Conservation (phyloP, 2,797 vertebrate genomes). For the Chrysocyon brachyurus region DNA sequence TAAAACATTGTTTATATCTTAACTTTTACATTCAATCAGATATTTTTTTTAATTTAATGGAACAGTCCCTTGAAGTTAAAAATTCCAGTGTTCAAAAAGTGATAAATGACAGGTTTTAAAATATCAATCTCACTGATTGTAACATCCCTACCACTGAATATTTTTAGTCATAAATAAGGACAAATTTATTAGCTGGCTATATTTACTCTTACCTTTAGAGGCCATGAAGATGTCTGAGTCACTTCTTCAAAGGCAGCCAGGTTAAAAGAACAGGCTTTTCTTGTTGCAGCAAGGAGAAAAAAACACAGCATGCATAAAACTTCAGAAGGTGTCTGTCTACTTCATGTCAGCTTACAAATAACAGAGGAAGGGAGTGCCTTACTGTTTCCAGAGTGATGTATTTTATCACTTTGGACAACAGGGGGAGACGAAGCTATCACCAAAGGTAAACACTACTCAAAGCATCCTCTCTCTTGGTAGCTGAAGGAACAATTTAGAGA, state of each 20-base stretch:
- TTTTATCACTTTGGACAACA: slow-evolving; percentile 83
- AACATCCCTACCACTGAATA: background rate
- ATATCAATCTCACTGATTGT: background rate
- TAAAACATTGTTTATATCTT: background rate
- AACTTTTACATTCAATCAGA: slow-evolving; percentile 12
- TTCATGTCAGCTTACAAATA: slow-evolving; percentile 82
- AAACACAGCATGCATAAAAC: slow-evolving; percentile 86
- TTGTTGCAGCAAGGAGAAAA: slow-evolving; percentile 81
- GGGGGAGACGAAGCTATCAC: slow-evolving; percentile 82
- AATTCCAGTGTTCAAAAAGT: background rate
- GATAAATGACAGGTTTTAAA: slow-evolving; percentile 7
- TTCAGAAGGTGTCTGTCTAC: slow-evolving; percentile 85
- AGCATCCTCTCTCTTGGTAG: background rate
- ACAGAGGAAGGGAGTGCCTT: slow-evolving; percentile 70
- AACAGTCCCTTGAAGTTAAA: slow-evolving; percentile 37
- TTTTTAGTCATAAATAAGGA: slow-evolving; percentile 16
- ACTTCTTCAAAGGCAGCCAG: slow-evolving; percentile 88
- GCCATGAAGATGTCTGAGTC: slow-evolving; percentile 89
- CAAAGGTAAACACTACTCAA: slow-evolving; percentile 64
- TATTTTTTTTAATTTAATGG: background rate
- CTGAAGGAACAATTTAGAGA: slow-evolving; percentile 22
- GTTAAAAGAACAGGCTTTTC: slow-evolving; percentile 88
- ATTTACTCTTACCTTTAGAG: slow-evolving; percentile 89
- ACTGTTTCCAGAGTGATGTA: slow-evolving; percentile 78
- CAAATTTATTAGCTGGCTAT: background rate